These are phyloP conservation scores for Zingel zingel DNA, from an alignment of 2,113 vertebrate species.

Conservation along the genomic window DNA sequence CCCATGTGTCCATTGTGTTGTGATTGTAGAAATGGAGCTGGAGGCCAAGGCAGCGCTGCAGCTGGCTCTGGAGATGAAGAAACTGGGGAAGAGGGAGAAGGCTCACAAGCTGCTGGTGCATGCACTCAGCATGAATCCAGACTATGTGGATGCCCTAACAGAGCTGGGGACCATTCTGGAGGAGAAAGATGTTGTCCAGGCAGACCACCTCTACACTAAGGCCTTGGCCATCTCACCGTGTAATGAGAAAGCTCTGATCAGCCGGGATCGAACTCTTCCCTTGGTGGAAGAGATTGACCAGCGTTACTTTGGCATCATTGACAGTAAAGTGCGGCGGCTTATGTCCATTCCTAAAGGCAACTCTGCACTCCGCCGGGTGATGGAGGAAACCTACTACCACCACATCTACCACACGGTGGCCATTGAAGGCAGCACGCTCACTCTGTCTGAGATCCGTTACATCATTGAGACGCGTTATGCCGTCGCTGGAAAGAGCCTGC, in stretches of 20 bases:
- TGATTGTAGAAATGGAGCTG: constrained; percentile 86
- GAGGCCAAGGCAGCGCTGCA: constrained; percentile 93
- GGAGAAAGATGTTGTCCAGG: constrained; percentile 95
- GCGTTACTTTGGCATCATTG: constrained; percentile 93
- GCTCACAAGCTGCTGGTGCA: constrained; percentile 94
- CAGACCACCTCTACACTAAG: constrained; percentile 94
- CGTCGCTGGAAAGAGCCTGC: constrained; percentile 93
- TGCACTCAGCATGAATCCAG: constrained; percentile 93
- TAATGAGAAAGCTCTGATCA: constrained; percentile 91
- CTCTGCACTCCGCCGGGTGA: constrained; percentile 91
- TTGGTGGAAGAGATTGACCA: constrained; percentile 98
- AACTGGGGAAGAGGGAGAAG: constrained; percentile 92
- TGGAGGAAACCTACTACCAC: constrained; percentile 98
- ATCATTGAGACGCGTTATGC: constrained; percentile 97
- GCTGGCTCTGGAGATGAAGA: constrained; percentile 97
- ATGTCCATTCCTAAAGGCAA: constrained; percentile 97
- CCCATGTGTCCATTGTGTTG: background rate
- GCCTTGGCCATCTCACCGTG: constrained; percentile 92
- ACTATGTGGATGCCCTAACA: constrained; percentile 92
- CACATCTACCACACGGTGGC: constrained; percentile 99
- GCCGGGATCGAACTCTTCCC: constrained; percentile 91
- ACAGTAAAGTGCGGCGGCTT: constrained; percentile 94
- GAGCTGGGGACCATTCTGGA: constrained; percentile 95
- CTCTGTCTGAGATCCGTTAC: constrained; percentile 94
- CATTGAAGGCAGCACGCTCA: constrained; percentile 97